These are phyloP conservation scores for Leptinotarsa peninsularis DNA, from an alignment of 2,888 invertebrate genomes.

Conservation along the genomic window DNA sequence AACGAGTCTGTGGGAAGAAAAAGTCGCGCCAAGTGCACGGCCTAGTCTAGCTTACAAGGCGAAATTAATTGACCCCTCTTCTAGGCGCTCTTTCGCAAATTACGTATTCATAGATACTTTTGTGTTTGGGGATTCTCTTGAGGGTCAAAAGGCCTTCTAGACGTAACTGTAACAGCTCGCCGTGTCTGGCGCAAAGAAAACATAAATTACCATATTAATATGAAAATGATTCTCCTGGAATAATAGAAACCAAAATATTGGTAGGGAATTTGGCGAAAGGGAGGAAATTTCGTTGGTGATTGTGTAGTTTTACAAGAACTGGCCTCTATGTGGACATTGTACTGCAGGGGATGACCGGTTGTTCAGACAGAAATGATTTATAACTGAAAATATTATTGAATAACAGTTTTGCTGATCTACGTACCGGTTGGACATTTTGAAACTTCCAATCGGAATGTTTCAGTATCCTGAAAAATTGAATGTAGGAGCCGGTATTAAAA, in stretches of 20 bases:
- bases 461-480: no score
- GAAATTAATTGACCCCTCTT: constrained; percentile 53
- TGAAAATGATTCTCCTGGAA: constrained; percentile 52
- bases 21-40: constrained; percentile 48
- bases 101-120: constrained; percentile 52
- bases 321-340: constrained; percentile 22
- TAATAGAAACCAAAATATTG: constrained; percentile 47
- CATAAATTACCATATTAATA: constrained; percentile 55
- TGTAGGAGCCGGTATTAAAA: no score
- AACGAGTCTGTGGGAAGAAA: constrained; percentile 55
- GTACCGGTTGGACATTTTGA: not conserved
- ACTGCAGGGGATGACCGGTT: constrained; percentile 21
- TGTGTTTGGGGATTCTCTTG: constrained; percentile 23
- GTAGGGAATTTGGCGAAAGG: constrained; percentile 33
- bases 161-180: constrained; percentile 29
- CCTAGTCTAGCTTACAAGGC: constrained; percentile 47
- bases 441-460: no score
- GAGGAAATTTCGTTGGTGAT: constrained; percentile 36
- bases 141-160: constrained; percentile 27
- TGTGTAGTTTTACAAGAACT: constrained; percentile 35
- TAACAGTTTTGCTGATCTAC: not conserved
- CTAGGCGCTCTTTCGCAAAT: constrained; percentile 45
- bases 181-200: constrained; percentile 37
- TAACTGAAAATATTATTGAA: constrained; percentile 18
- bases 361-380: constrained; percentile 17